Evolutionary conservation across 2,888 invertebrate genomes (phyloP).

Genomic region (Ommatoiulus sabulosus): DNA sequence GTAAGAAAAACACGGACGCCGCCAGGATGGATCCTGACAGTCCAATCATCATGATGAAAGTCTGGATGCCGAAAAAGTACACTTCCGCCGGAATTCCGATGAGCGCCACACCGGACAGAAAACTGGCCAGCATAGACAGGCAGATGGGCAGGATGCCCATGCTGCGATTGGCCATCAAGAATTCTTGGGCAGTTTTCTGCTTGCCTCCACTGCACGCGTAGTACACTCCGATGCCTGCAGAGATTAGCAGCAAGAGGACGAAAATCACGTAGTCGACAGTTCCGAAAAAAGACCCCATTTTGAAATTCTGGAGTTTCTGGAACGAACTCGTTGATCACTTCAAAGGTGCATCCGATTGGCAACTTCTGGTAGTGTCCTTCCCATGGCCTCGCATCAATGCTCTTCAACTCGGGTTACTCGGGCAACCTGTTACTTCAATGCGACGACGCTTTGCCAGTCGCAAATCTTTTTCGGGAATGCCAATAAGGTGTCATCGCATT

Average conservation of each 20-base stretch:
- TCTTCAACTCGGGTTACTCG: no score
- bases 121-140: slow-evolving; percentile 89
- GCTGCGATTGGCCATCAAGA: slow-evolving; percentile 82
- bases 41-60: slow-evolving; percentile 55
- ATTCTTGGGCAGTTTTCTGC: slow-evolving; percentile 79
- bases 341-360: no score
- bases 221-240: slow-evolving; percentile 85
- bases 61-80: slow-evolving; percentile 79
- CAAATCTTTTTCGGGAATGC: background rate
- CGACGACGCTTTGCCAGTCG: no score
- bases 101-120: slow-evolving; percentile 90
- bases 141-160: slow-evolving; percentile 92
- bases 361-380: background rate
- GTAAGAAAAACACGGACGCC: slow-evolving; percentile 81
- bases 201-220: slow-evolving; percentile 76
- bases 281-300: background rate
- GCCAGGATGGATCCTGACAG: slow-evolving; percentile 59
- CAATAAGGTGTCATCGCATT: background rate
- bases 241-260: slow-evolving; percentile 80
- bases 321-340: background rate
- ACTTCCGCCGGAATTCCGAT: slow-evolving; percentile 92
- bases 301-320: background rate
- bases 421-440: no score
- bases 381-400: no score
- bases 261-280: slow-evolving; percentile 80